Evolutionary conservation across 1,140 invertebrate species (phyloP).

Genomic region (Bactericera cockerelli): DNA sequence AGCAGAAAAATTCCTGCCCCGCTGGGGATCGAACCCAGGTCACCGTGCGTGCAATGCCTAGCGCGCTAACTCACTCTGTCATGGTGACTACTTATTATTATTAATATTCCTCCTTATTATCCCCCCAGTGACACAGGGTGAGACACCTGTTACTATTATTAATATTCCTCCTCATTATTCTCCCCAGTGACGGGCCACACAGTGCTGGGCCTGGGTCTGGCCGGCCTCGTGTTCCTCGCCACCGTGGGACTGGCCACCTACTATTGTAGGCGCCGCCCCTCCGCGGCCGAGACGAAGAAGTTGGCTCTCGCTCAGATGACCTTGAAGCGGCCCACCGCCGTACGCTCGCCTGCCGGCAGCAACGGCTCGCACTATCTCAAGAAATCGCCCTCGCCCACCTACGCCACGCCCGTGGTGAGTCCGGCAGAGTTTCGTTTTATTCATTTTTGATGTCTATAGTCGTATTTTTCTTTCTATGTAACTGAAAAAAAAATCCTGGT

Average conservation of each 20-base stretch:
- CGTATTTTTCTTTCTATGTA: too few species aligned
- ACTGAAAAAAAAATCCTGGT: too few species aligned
- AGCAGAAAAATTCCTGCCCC: too few species aligned
- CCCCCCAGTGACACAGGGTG: too few species aligned
- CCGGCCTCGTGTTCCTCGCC: slow-evolving; percentile 43
- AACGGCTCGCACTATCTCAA: slow-evolving; percentile 62
- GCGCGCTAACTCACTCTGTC: too few species aligned
- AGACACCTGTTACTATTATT: too few species aligned
- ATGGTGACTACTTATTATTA: too few species aligned
- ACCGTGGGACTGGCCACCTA: slow-evolving; percentile 35
- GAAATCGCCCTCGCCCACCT: slow-evolving; percentile 72
- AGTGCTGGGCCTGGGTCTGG: slow-evolving; percentile 43
- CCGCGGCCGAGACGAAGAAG: slow-evolving; percentile 32
- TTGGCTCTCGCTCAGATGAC: slow-evolving; percentile 10
- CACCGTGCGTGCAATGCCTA: too few species aligned
- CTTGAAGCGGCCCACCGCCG: slow-evolving; percentile 44
- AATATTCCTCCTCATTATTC: too few species aligned
- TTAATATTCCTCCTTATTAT: too few species aligned
- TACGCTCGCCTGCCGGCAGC: slow-evolving; percentile 44
- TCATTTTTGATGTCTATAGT: neutral
- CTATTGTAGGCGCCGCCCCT: slow-evolving; percentile 35
- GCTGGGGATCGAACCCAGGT: too few species aligned
- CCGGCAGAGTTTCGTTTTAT: too few species aligned
- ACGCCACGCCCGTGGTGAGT: slow-evolving; percentile 31
- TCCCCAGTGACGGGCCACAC: slow-evolving; percentile 19